Base-by-base conservation (phyloP, 2,113 vertebrate genomes). In the Steatornis caripensis region DNA sequence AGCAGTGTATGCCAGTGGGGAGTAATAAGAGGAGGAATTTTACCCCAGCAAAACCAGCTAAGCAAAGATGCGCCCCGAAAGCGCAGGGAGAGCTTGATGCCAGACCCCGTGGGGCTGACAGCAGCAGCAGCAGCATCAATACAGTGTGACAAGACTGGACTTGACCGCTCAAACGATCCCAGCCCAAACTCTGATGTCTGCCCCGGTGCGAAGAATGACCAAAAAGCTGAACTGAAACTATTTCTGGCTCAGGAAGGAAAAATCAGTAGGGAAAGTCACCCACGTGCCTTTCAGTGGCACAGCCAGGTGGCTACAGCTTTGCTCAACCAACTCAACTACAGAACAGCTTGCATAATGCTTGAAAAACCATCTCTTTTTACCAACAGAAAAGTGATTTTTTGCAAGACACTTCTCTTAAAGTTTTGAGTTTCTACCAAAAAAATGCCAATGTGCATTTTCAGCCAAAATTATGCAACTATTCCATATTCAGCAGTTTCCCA, bases 1-100 rank as follows among this genome's bases (percentile, higher is more conserved):
- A 91, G 55, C 43, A n/a, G 11, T 45, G 26, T 68, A 17, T 55
- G 84, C 61, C 80, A 90, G 39, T 62, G 51, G 36, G 64, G 68
- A 93, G 60, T 86, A 95, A 66, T 62, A 89, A 91, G 36, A 92
- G 89, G 61, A 71, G 65, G 61, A 90, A 68, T 84, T 95, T 86
- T 62, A 81, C 72, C 89, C 91, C 77, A 87, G 87, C 72, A 83
- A 94, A 95, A 95, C 93, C 84, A 93, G 88, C 88, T 92, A 89
- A 87, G 69, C 94, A 84, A 81, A 94, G 72, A 92, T 95, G 69
- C 46, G 69, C 48, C 95, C 91, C 74, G 72, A 89, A 95, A 94
- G 64, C 17, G 55, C 55, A 75, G 54, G 46, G 62, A 86, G 41
- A 37, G 49, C 64, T 81, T 6, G 2, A 36, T 75, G 81, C 68